Base-by-base conservation (phyloP, 2,888 invertebrate species). In the Andricus curvator region DNA sequence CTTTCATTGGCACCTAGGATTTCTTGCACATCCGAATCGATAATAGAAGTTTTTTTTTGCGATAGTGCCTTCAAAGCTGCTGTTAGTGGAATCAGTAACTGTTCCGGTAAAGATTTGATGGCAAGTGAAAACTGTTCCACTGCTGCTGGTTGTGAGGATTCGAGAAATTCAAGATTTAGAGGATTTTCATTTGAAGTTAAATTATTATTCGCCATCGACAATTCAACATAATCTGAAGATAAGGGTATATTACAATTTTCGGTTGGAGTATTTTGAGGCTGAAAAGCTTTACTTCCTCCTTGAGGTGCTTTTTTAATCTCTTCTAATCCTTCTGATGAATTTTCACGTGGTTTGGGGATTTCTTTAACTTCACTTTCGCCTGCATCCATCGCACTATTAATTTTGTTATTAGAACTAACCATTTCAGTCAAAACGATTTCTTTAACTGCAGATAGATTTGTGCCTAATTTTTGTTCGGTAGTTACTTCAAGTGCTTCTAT, bases 51-150 rank as follows among this genome's bases (percentile, higher is more conserved):
- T 64, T 82, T 87, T 81, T 86, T 90, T 4, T 88, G 82, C 5
- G 89, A 87, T 37, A 92, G 65, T 82, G 88, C 86, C 80, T 89
- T 89, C 80, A 92, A 82, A 1, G 91, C 92, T 17, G 88, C 85
- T 13, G 90, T 87, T 78, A 92, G 84, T 13, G 91, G 90, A 22
- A 87, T 89, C 25, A 91, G 81, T 56, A 92, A 82, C 83, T 91
- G 89, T 79, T 91, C 90, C 1, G 92, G 92, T 68, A 92, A 81
- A 77, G 89, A 89, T 84, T 87, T 91, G 83, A 91, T 88, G 1
- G 89, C 90, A 8, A 88, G 86, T 80, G 92, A 82, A 51, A 92
- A 83, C 79, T 90, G 88, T 20, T 91, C 88, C 51, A 92, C 84
- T 11, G 89, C 82, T 25, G 84, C 87, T 77, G 79, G 81, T 77